These are phyloP conservation scores for Menidia menidia DNA, from an alignment of 2,797 vertebrate species.

Conservation along the genomic window DNA sequence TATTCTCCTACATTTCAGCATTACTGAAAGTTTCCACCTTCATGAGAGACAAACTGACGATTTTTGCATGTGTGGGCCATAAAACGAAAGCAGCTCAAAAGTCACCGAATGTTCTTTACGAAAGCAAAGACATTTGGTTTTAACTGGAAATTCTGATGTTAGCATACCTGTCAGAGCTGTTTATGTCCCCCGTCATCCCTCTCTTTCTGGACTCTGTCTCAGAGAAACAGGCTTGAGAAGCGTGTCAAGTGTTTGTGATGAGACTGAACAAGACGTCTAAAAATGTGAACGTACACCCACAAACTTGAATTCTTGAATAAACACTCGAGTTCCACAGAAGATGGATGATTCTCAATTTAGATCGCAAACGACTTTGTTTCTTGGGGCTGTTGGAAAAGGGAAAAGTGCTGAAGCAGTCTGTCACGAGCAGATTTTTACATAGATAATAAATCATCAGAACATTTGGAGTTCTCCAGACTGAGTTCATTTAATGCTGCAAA, in stretches of 20 bases:
- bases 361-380: constrained; percentile 11
- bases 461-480: too few species aligned
- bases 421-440: too few species aligned
- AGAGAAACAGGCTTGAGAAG: constrained; percentile 22
- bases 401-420: too few species aligned
- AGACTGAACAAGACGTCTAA: constrained; percentile 20
- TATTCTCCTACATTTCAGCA: neutral
- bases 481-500: too few species aligned
- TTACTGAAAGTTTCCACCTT: constrained; percentile 29
- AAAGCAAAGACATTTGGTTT: constrained; percentile 6
- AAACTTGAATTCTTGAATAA: neutral
- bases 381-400: too few species aligned
- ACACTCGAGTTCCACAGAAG: neutral
- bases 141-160: constrained; percentile 41
- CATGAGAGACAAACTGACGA: constrained; percentile 16
- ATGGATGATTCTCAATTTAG: constrained; percentile 10
- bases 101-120: neutral
- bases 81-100: constrained; percentile 8
- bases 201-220: constrained; percentile 58
- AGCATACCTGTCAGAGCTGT: constrained; percentile 55
- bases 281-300: constrained; percentile 1
- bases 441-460: too few species aligned
- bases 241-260: constrained; percentile 25
- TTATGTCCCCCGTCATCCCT: constrained; percentile 44
- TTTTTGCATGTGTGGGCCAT: constrained; percentile 1